Evolutionary conservation across 2,797 vertebrate genomes (phyloP), one percentile per base, ranked within the genome.

Genomic region (Novumbra hubbsi): DNA sequence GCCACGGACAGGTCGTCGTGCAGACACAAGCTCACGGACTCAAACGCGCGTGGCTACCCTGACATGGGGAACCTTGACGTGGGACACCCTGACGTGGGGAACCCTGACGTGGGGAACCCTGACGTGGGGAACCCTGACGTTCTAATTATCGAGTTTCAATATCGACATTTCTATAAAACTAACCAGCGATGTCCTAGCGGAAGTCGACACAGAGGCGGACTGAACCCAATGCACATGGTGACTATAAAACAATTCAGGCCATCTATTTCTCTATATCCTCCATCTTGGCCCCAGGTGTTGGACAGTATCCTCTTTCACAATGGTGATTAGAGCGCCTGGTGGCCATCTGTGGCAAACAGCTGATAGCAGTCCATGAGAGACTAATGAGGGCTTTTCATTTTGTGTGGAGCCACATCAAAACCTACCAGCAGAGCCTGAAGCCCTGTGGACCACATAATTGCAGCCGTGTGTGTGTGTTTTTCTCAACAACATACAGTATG

Each of bases 311-410:
- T 84, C 83, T 76, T 28, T 82, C 78, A 86, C 86, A 80, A 77
- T 85, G 84, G 86, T 81, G 73, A 83, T 83, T 88, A 83, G 78
- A 78, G 83, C 87, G 87, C 87, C 85, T 85, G 78, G 87, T 90
- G 87, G 89, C 91, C 89, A 90, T 90, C 88, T 90, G 89, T 88
- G 85, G 87, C 84, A 45, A 77, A 14, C 79, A 71, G 75, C 74
- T 70, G 84, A 89, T 83, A 90, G 88, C 90, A 89, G 87, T 88
- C 85, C 84, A 57, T 57, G 55, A 57, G 55, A 12, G 55, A 57
- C 78, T 89, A 88, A 87, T 84, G 85, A 86, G 85, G 78, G 80
- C 55, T 86, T 90, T 90, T 90, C 90, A 90, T 90, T 90, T 85
- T 88, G 81, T 86, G 84, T 81, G 83, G 80, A 82, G 85, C 77